These are phyloP conservation scores for Chalcis sispes DNA, from an alignment of 2,888 invertebrate genomes.

Conservation along the genomic window DNA sequence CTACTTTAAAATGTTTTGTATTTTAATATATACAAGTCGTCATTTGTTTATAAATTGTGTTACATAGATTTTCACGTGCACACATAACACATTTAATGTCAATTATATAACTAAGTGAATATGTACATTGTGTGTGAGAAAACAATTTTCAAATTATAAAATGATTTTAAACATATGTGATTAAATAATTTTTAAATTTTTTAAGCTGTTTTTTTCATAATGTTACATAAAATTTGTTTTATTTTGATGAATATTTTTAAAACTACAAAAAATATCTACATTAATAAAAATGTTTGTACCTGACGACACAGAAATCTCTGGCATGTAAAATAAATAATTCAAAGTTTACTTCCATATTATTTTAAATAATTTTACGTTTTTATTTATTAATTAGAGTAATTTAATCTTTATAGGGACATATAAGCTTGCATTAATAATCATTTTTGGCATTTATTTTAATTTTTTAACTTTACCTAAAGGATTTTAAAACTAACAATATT, in stretches of 20 bases:
- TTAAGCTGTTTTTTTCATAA: conserved; percentile 3
- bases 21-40: too few relatives aligned
- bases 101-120: too few relatives aligned
- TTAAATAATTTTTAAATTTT: conserved; percentile 22
- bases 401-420: neutral
- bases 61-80: too few relatives aligned
- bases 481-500: too few relatives aligned
- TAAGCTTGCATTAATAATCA: conserved; percentile 20
- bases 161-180: conserved; percentile 4
- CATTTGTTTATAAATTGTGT: too few relatives aligned
- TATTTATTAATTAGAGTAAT: neutral
- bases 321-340: conserved; percentile 38
- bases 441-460: too few relatives aligned
- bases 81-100: too few relatives aligned
- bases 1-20: too few relatives aligned
- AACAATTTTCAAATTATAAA: conserved; percentile 15
- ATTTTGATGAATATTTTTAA: conserved; percentile 7
- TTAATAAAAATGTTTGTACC: conserved; percentile 20
- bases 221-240: too few relatives aligned
- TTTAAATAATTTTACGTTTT: neutral
- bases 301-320: conserved; percentile 41
- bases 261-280: conserved; percentile 6
- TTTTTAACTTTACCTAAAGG: too few relatives aligned
- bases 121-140: too few relatives aligned
- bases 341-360: conserved; percentile 7